phyloP scores from a whole-genome alignment of 2,888 invertebrate species.

The Corbicula japonica region DNA sequence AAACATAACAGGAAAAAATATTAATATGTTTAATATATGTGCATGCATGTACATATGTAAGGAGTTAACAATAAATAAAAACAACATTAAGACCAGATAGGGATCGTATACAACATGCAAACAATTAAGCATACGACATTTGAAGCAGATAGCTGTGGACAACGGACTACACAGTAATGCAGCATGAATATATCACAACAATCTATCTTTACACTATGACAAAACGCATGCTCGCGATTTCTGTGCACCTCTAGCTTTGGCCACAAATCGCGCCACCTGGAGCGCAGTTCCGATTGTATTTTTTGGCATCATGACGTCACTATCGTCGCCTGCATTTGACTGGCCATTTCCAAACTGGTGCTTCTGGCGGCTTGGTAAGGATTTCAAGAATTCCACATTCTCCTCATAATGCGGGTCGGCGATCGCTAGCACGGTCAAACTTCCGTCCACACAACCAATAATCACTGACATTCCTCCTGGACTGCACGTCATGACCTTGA shows the following conservation, averaged over 20 bases:
- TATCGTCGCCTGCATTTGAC: conserved; percentile 59
- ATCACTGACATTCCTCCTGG: conserved; percentile 88
- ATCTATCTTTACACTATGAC: conserved; percentile 56
- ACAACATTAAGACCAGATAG: not conserved
- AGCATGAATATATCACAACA: conserved; percentile 1
- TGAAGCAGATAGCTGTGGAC: not conserved
- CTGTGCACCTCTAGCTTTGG: conserved; percentile 82
- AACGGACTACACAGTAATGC: not conserved
- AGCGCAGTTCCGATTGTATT: conserved; percentile 81
- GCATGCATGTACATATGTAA: no score
- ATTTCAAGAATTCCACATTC: conserved; percentile 78
- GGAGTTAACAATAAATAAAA: not conserved
- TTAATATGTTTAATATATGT: no score
- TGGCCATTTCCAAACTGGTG: conserved; percentile 63
- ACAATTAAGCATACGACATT: no score
- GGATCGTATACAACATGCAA: no score
- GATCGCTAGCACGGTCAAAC: conserved; percentile 95
- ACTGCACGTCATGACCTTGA: conserved; percentile 82
- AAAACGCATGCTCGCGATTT: conserved; percentile 82
- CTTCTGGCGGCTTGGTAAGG: conserved; percentile 78
- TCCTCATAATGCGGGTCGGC: conserved; percentile 88
- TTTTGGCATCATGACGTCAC: conserved; percentile 74
- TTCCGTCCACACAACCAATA: conserved; percentile 97
- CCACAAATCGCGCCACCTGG: conserved; percentile 84
- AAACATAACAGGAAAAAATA: no score